Base-by-base conservation (phyloP, 2,113 vertebrate genomes). In the Stegastes partitus region DNA sequence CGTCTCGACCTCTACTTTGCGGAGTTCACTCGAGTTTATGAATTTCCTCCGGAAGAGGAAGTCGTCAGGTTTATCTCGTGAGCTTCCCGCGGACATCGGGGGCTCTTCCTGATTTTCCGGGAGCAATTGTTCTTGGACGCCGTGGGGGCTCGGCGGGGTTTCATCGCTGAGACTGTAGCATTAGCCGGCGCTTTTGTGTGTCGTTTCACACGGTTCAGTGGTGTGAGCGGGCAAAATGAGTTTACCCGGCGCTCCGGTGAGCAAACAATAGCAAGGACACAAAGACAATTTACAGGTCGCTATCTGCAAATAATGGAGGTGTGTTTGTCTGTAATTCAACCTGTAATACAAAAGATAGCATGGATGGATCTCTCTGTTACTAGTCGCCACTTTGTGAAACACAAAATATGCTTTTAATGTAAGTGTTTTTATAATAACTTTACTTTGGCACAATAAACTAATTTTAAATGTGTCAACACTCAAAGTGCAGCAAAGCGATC, bases 21-120 rank as follows among this genome's bases (percentile, higher is more conserved):
- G 1, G 18, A 66, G 50, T 77, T 89, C 58, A 65, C 39, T 23
- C 0, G 7, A 74, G 37, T 47, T 68, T 51, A 21, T 50, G 64
- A 15, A n/a, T 77, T 79, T 84, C 77, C 73, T 16, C 15, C 39
- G 50, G 69, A 80, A 73, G 66, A 61, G 72, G 89, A 80, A 72
- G 74, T 62, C 22, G 45, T 86, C 26, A 21, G 63, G 74, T 77
- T 82, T 54, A 83, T 83, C 50, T 37, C 2, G 18, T 45, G 59
- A 76, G 68, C 78, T 81, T 91, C 90, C 90, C 1, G 8, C 1
- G 1, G 73, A 86, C 51, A 77, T 63, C 16, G 55, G 63, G 58
- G 39, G 12, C 58, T 81, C 80, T 80, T 84, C 80, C 75, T 70
- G 82, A 28, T 65, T 76, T 26, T 72, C 39, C 69, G 18, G 42